phyloP scores from a whole-genome alignment of 30 jellyfish, hydroid and myxozoan genomes.

The Chrysaora quinquecirrha region DNA sequence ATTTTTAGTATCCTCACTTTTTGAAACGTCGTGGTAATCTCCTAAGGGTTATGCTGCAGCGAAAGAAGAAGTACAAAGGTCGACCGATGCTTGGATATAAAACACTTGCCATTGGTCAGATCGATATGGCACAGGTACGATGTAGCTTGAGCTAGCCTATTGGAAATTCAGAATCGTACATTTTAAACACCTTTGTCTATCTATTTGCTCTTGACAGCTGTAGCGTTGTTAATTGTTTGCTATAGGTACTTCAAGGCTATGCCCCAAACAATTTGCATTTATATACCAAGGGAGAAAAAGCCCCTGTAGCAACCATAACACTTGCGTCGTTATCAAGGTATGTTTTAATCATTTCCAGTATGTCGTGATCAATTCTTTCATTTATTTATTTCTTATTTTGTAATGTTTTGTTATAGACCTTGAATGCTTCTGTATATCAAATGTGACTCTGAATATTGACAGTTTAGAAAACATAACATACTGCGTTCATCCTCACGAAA shows the following conservation, averaged over 20 bases:
- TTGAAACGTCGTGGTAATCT: conserved; percentile 90
- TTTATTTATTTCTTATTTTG: too few species aligned
- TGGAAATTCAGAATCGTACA: too few species aligned
- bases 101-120: conserved; percentile 92
- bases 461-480: too few species aligned
- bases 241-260: conserved; percentile 92
- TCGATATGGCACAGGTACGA: conserved; percentile 96
- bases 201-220: too few species aligned
- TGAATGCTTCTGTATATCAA: too few species aligned
- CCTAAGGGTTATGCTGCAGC: conserved; percentile 85
- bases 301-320: conserved; percentile 85
- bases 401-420: too few species aligned
- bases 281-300: conserved; percentile 78
- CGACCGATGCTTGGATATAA: conserved; percentile 97
- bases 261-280: conserved; percentile 68
- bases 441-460: too few species aligned
- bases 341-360: too few species aligned
- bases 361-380: too few species aligned
- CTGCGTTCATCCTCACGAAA: too few species aligned
- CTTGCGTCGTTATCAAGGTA: conserved; percentile 89
- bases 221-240: too few species aligned
- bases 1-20: conserved; percentile 90
- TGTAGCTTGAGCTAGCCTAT: neutral
- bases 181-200: too few species aligned
- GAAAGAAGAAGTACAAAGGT: conserved; percentile 93